These are phyloP conservation scores for Hydropotes inermis DNA, from an alignment of 2,113 vertebrate species.

Conservation along the genomic window DNA sequence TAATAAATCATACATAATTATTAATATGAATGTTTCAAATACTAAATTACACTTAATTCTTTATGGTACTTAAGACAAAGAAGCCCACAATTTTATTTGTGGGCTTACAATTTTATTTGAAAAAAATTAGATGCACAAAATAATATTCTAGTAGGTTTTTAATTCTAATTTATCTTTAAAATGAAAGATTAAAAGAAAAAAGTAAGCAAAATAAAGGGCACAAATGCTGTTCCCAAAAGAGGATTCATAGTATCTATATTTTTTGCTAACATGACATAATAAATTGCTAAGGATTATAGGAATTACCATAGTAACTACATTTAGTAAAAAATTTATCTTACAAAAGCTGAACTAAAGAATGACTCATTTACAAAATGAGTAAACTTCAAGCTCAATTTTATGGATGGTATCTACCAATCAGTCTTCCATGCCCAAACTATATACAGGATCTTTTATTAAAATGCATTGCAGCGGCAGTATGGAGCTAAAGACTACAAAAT, in stretches of 20 bases:
- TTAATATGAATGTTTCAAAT: not conserved
- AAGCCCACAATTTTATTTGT: too few relatives aligned
- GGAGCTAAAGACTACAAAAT: not conserved
- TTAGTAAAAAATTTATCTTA: not conserved
- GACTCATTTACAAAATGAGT: not conserved
- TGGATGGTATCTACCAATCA: not conserved
- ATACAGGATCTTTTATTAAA: not conserved
- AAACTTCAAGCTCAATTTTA: not conserved
- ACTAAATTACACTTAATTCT: not conserved
- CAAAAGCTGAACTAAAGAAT: conserved; percentile 3
- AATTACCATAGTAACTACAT: not conserved
- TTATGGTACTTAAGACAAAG: not conserved
- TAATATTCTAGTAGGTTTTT: not conserved
- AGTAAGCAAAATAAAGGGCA: conserved; percentile 33
- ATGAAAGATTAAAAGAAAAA: not conserved
- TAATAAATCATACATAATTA: not conserved
- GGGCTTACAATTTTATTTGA: not conserved
- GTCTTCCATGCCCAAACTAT: not conserved
- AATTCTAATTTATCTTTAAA: conserved; percentile 32
- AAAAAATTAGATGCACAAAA: not conserved
- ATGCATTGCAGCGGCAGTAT: not conserved
- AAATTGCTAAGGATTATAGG: not conserved
- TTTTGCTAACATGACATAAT: not conserved
- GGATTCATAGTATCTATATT: not conserved
- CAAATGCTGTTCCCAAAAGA: not conserved